Base-by-base conservation (phyloP, 2,113 vertebrate species). In the Carlito syrichta region DNA sequence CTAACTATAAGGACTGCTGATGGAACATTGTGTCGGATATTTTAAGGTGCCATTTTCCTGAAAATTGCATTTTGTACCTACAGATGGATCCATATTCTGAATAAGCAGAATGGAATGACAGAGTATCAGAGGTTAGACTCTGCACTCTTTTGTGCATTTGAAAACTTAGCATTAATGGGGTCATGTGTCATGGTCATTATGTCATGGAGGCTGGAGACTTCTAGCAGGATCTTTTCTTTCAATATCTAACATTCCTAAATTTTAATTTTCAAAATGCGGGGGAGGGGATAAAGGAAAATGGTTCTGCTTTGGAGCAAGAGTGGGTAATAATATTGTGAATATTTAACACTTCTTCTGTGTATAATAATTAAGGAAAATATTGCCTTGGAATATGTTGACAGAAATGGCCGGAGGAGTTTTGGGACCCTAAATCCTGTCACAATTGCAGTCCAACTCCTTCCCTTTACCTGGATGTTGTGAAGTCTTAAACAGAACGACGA, bases 1-100 rank as follows among this genome's bases (percentile, higher is more conserved):
- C 97, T 97, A 79, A 95, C 82, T 94, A 0, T 96, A 97, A 98
- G 98, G 97, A 97, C 84, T 69, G 92, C 92, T 98, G 98, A 98
- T 88, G 14, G 92, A 98, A 98, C 93, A 92, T 83, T 97, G 97
- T 97, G 92, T 97, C 96, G 98, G 94, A 58, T 96, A 94, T 97
- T 97, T 97, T 97, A 97, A 97, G 95, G 81, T 97, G 91, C 95
- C 48, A 27, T 76, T 96, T 92, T 71, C n/a, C 74, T 95, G 81
- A 96, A 96, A 43, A 95, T 91, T 96, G 94, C 45, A 96, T 96
- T 98, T 98, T 96, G 68, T n/a, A 97, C 96, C 93, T 98, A 89
- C 93, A 96, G 97, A 96, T 96, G 96, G 97, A 97, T 97, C 93
- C 63, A 23, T 97, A 98, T 81, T 98, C 32, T 89, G 89, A 97